Percentiles rank a stretch among this genome's conserved stretches.
phyloP scores from a whole-genome alignment of 2,888 invertebrate genomes.

The Crossocerus cetratus region DNA sequence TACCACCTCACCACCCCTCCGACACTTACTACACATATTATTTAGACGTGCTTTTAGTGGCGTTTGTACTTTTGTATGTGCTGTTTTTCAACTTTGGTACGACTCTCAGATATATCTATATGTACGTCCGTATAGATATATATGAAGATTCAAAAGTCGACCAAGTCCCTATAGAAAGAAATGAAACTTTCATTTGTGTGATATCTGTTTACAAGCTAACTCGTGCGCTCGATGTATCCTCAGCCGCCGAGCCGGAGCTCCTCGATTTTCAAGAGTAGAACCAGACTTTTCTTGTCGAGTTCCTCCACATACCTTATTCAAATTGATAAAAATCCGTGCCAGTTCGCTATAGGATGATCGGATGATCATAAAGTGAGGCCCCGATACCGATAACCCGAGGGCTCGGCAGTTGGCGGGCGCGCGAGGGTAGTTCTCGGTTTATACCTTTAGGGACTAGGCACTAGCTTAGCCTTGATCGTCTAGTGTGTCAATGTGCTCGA shows the following conservation, averaged over 20 bases:
- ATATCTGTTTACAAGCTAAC: conserved; percentile 44
- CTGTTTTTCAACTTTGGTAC: conserved; percentile 52
- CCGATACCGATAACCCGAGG: conserved; percentile 31
- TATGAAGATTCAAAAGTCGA: conserved; percentile 25
- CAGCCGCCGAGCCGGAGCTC: conserved; percentile 61
- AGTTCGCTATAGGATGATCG: no score
- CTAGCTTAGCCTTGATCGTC: conserved; percentile 61
- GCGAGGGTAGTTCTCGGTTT: conserved; percentile 50
- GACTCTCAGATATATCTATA: conserved; percentile 32
- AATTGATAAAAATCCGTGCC: conserved; percentile 41
- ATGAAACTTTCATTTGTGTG: conserved; percentile 18
- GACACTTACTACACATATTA: conserved; percentile 66
- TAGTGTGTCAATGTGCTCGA: conserved; percentile 61
- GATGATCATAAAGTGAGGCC: conserved; percentile 26
- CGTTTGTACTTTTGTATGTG: conserved; percentile 71
- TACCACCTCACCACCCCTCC: conserved; percentile 14
- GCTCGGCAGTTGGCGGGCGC: conserved; percentile 59
- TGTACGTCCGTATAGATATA: conserved; percentile 15
- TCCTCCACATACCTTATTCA: conserved; percentile 4
- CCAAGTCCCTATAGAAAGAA: conserved; percentile 29
- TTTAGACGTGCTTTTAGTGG: conserved; percentile 75
- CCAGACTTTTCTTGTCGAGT: conserved; percentile 8
- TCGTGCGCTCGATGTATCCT: conserved; percentile 45
- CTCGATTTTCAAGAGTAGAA: conserved; percentile 29
- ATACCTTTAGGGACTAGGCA: conserved; percentile 54